Conservation (phyloP, 2,113 vertebrate species). For the Vombatus ursinus region DNA sequence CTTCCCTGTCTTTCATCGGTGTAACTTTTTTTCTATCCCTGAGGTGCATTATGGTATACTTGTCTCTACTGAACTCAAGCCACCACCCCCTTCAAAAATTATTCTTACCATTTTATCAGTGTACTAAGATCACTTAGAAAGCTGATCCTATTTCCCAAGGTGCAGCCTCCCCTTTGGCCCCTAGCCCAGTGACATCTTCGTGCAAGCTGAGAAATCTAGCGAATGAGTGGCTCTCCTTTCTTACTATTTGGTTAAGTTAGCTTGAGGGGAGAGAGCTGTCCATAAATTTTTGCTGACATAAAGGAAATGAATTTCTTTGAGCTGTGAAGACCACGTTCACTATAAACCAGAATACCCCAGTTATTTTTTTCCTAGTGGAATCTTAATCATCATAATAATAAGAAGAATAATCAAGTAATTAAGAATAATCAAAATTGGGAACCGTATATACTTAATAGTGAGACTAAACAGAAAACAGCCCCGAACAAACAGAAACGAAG, state of each 20-base stretch:
- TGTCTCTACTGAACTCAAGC: not conserved
- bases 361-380: constrained; percentile 50
- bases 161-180: constrained; percentile 23
- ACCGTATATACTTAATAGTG: constrained; percentile 16
- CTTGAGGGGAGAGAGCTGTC: not conserved
- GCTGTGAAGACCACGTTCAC: constrained; percentile 38
- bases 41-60: not conserved
- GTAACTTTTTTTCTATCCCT: not conserved
- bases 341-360: constrained; percentile 5
- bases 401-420: not conserved
- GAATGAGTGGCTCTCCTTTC: constrained; percentile 52
- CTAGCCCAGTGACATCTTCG: constrained; percentile 51
- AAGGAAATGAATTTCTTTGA: constrained; percentile 51
- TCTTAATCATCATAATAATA: not conserved
- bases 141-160: constrained; percentile 20
- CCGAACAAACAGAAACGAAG: not conserved
- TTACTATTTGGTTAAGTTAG: constrained; percentile 10
- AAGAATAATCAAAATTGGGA: constrained; percentile 33
- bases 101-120: not conserved
- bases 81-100: not conserved
- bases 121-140: not conserved
- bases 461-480: constrained; percentile 16
- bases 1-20: not conserved
- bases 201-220: constrained; percentile 38
- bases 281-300: constrained; percentile 57